Conservation (phyloP, 2,888 invertebrate genomes). For the Ichneumon xanthorius region DNA sequence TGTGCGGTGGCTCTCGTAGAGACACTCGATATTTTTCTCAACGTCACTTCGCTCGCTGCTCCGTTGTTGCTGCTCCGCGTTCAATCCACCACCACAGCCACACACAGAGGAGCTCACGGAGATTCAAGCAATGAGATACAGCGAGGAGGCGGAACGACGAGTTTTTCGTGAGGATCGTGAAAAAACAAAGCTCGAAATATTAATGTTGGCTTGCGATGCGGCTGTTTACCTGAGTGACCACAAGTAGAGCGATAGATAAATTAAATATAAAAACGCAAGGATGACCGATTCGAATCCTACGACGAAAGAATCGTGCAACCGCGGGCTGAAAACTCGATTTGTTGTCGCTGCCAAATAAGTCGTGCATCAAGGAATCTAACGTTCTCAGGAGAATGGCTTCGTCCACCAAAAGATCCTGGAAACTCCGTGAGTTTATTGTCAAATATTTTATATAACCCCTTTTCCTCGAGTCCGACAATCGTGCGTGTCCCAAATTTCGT, state of each 20-base stretch:
- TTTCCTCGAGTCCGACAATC: not conserved
- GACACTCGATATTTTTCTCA: conserved; percentile 72
- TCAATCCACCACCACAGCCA: conserved; percentile 18
- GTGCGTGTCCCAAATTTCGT: not conserved
- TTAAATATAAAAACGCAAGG: conserved; percentile 30
- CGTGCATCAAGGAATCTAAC: conserved; percentile 75
- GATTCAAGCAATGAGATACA: conserved; percentile 77
- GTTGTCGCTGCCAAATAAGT: conserved; percentile 83
- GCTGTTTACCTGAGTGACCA: conserved; percentile 10
- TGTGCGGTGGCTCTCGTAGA: not conserved
- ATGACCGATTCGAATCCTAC: conserved; percentile 77
- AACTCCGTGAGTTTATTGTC: conserved; percentile 89
- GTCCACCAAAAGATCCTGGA: conserved; percentile 91
- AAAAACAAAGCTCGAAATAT: conserved; percentile 60
- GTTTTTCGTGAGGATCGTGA: conserved; percentile 65
- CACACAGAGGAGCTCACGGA: conserved; percentile 66
- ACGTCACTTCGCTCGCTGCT: conserved; percentile 54
- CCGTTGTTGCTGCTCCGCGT: conserved; percentile 30
- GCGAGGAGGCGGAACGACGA: conserved; percentile 72
- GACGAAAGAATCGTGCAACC: conserved; percentile 77
- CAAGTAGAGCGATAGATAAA: not conserved
- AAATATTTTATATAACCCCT: conserved; percentile 15
- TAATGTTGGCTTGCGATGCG: conserved; percentile 7
- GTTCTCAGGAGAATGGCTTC: conserved; percentile 82
- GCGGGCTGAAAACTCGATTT: conserved; percentile 76